phyloP scores from a whole-genome alignment of 2,113 vertebrate species.

The Campylomormyrus numenius region DNA sequence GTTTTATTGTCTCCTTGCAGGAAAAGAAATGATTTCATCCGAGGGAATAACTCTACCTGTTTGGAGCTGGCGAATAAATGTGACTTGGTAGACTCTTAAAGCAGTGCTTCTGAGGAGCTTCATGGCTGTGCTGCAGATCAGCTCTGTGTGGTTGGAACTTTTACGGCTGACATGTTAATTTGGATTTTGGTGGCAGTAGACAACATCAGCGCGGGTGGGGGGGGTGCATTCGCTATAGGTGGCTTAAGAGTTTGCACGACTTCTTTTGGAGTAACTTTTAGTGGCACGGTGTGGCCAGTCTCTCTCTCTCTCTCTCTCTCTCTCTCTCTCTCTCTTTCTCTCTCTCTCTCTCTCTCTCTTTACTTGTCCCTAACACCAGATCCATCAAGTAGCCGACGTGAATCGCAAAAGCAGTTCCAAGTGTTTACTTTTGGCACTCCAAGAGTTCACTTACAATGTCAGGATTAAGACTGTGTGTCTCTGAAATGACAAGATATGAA shows the following conservation, averaged over 20 bases:
- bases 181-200: conserved; percentile 38
- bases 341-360: not conserved
- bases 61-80: not conserved
- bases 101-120: too few species aligned
- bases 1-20: not conserved
- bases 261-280: conserved; percentile 38
- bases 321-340: not conserved
- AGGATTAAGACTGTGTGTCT: not conserved
- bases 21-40: not conserved
- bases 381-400: conserved; percentile 21
- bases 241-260: conserved; percentile 55
- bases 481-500: conserved; percentile 13
- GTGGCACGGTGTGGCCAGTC: conserved; percentile 31
- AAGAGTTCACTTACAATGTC: not conserved
- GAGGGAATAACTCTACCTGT: not conserved
- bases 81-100: not conserved
- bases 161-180: conserved; percentile 56
- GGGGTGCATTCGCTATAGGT: conserved; percentile 51
- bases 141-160: conserved; percentile 11
- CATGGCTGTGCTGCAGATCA: not conserved
- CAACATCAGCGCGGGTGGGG: conserved; percentile 43
- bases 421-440: not conserved
- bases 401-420: conserved; percentile 2
- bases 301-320: conserved; percentile 18
- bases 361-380: conserved; percentile 28